These are phyloP conservation scores for Dione vanillae DNA, from an alignment of 2,888 invertebrate genomes.

Conservation along the genomic window DNA sequence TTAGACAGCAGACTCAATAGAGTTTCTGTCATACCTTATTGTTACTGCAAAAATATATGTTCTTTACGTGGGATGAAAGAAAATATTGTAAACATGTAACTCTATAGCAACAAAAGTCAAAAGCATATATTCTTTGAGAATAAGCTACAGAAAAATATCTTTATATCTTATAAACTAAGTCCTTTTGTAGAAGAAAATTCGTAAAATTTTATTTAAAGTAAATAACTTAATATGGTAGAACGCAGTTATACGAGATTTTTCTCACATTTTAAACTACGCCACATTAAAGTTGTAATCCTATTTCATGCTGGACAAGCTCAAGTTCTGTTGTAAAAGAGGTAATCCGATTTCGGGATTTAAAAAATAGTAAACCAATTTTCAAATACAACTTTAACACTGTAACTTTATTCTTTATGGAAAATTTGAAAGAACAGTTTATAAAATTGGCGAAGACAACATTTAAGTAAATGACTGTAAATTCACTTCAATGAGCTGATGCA, in stretches of 20 bases:
- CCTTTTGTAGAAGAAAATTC: not conserved
- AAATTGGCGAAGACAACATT: not conserved
- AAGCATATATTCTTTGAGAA: conserved; percentile 1
- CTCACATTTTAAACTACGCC: conserved; percentile 37
- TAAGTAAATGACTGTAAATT: not conserved
- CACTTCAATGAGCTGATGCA: conserved; percentile 11
- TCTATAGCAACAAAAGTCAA: not conserved
- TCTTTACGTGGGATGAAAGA: conserved; percentile 15
- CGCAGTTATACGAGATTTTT: conserved; percentile 31
- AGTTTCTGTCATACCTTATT: conserved; percentile 29
- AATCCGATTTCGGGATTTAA: conserved; percentile 35
- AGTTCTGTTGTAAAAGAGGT: conserved; percentile 35
- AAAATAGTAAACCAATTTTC: conserved; percentile 14
- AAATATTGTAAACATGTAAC: conserved; percentile 12
- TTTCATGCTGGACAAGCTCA: conserved; percentile 35
- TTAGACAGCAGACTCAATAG: conserved; percentile 30
- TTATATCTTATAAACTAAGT: conserved; percentile 5
- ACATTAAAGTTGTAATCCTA: conserved; percentile 40
- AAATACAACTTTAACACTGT: not conserved
- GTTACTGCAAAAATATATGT: conserved; percentile 26
- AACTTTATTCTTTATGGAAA: not conserved
- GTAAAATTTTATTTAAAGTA: conserved; percentile 19
- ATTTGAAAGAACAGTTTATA: not conserved
- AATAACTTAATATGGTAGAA: conserved; percentile 26
- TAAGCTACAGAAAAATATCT: conserved; percentile 16